Conservation (phyloP, 1,140 invertebrate species). For the Pentalonia nigronervosa region DNA sequence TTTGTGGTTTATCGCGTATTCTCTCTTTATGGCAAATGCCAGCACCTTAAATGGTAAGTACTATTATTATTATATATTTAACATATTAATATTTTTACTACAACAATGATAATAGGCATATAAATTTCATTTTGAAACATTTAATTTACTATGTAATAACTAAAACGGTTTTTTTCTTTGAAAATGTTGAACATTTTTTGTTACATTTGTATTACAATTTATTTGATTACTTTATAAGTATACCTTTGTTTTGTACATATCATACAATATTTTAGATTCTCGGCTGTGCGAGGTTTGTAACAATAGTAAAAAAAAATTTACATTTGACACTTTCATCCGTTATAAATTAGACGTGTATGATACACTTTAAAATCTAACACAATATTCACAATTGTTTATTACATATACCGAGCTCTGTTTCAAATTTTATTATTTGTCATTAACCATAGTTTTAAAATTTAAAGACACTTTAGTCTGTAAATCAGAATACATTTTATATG, state of each 20-base stretch:
- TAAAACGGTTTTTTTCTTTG: not conserved
- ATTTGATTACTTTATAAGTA: not conserved
- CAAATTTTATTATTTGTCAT: too few relatives aligned
- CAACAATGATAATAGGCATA: too few relatives aligned
- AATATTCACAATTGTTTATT: not conserved
- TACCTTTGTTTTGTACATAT: too few relatives aligned
- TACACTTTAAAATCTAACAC: not conserved
- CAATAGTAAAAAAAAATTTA: not conserved
- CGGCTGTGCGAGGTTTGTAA: not conserved
- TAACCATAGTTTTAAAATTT: not conserved
- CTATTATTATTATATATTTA: too few relatives aligned
- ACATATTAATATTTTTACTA: too few relatives aligned
- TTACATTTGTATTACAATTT: not conserved
- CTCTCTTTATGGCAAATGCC: not conserved
- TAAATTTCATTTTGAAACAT: too few relatives aligned
- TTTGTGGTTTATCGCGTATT: constrained; percentile 26
- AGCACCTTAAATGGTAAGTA: constrained; percentile 39
- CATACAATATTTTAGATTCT: not conserved
- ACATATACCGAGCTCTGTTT: not conserved
- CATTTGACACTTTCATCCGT: not conserved
- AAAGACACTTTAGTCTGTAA: not conserved
- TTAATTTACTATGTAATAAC: too few relatives aligned
- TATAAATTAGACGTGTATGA: not conserved
- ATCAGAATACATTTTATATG: not conserved
- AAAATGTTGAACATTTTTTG: not conserved